Evolutionary conservation across 37 sponge, comb jelly and placozoan species (phyloP), one percentile per base, ranked within the genome.

Genomic region (Ianthella basta): DNA sequence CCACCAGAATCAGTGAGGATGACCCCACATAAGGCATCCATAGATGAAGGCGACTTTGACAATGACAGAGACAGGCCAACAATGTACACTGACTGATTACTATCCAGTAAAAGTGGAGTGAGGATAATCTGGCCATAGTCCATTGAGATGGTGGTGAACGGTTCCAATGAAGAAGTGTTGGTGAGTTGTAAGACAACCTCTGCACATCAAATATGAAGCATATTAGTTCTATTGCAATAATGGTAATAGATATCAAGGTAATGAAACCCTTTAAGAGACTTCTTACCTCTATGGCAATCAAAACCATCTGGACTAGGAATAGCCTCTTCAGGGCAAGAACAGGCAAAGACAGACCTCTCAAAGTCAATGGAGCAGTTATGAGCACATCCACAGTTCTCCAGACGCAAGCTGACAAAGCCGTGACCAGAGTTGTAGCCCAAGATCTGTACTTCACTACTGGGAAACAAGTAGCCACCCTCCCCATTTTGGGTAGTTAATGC

Each of bases 251-350:
- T 27, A 13, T 44, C 63, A 61, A 13, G 63, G 14, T 10, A 27
- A 2, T 5, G 2, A 4, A 27, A 2, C 4, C 4, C 8, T 6
- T 10, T 27, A 61, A 23, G 3, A 61, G 63, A 44, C 33, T 13
- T 38, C 68, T 87, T 44, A 87, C 87, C 75, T 60, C 21, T 55
- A 25, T 64, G 33, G 57, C 89, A 88, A 60, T 84, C 84, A 55
- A 29, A 53, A n/a, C 79, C 73, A 67, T 88, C 81, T 30, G 60
- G 83, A 53, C 80, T 80, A 15, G 80, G 57, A 24, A 2, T 0
- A 12, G 89, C 15, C 1, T 1, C 0, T 29, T 68, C 41, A 34
- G 44, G 27, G 30, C 74, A 65, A 41, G 74, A 72, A 29, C 40
- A 39, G 19, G 40, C 15, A 59, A 80, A 80, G 16, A 80, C 81